Conservation (phyloP, 2,888 invertebrate species). For the Andrena praecox region DNA sequence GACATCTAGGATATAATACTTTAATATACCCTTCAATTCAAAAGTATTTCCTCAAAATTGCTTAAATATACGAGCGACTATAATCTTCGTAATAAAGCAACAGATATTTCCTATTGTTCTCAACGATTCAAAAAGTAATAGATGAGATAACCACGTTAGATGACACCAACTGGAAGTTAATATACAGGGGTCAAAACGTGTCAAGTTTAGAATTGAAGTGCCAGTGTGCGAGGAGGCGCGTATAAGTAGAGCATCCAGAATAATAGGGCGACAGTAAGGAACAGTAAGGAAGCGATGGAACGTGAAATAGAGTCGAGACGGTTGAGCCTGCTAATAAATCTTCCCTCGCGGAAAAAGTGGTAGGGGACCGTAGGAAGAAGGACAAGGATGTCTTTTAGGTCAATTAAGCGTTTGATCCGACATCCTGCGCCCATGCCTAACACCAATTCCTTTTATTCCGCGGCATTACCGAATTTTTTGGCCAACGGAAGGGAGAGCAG, state of each 20-base stretch:
- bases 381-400: slow-evolving; percentile 46
- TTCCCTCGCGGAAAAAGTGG: slow-evolving; percentile 2
- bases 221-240: neutral
- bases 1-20: too few species aligned
- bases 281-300: slow-evolving; percentile 31
- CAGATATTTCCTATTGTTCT: too few species aligned
- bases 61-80: too few species aligned
- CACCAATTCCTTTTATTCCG: slow-evolving; percentile 16
- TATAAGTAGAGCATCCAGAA: slow-evolving; percentile 16
- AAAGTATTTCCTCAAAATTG: too few species aligned
- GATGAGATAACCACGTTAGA: too few species aligned
- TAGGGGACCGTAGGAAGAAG: too few species aligned
- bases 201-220: neutral
- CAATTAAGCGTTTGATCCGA: slow-evolving; percentile 46
- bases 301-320: slow-evolving; percentile 44
- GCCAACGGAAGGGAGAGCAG: slow-evolving; percentile 9
- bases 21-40: too few species aligned
- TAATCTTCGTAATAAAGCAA: too few species aligned
- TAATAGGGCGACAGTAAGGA: slow-evolving; percentile 29
- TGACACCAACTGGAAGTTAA: too few species aligned
- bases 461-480: slow-evolving; percentile 29
- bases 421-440: neutral
- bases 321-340: slow-evolving; percentile 34
- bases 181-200: neutral
- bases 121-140: too few species aligned